These are phyloP conservation scores for Spatula versicolor DNA, from an alignment of 2,797 vertebrate genomes.

Conservation along the genomic window DNA sequence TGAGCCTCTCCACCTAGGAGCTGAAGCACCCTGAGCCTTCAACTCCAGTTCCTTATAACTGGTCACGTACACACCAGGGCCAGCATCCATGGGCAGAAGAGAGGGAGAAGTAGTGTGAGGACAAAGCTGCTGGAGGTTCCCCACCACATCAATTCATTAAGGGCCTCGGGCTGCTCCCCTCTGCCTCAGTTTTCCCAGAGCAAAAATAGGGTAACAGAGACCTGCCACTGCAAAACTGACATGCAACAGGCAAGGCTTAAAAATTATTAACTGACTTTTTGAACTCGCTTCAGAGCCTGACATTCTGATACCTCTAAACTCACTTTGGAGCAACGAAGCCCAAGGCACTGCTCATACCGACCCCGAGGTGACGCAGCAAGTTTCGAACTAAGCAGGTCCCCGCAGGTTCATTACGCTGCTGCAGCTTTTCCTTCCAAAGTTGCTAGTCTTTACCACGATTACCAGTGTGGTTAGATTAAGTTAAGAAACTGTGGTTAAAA, in stretches of 20 bases:
- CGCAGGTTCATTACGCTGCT: not conserved
- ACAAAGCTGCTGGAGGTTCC: not conserved
- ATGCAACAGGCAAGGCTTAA: not conserved
- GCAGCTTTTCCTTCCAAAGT: not conserved
- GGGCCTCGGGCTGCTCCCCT: no score
- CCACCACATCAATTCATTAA: no score
- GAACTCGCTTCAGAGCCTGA: not conserved
- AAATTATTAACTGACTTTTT: not conserved
- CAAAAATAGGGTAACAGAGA: not conserved
- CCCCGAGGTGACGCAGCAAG: fast-evolving
- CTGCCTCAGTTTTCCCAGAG: no score
- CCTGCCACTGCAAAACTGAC: not conserved
- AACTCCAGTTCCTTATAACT: not conserved
- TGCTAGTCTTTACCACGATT: slow-evolving; percentile 7
- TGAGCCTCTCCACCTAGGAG: not conserved
- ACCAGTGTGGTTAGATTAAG: slow-evolving; percentile 31
- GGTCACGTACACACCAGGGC: not conserved
- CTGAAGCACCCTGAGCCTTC: not conserved
- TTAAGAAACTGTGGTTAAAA: slow-evolving; percentile 40
- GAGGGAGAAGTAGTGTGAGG: not conserved
- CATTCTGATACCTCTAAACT: not conserved
- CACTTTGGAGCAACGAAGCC: not conserved
- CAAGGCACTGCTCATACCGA: not conserved
- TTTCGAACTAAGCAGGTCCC: not conserved
- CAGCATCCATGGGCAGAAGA: fast-evolving